Evolutionary conservation across 2,113 vertebrate species (phyloP), one percentile per base, ranked within the genome.

Genomic region (Scytalopus superciliaris): DNA sequence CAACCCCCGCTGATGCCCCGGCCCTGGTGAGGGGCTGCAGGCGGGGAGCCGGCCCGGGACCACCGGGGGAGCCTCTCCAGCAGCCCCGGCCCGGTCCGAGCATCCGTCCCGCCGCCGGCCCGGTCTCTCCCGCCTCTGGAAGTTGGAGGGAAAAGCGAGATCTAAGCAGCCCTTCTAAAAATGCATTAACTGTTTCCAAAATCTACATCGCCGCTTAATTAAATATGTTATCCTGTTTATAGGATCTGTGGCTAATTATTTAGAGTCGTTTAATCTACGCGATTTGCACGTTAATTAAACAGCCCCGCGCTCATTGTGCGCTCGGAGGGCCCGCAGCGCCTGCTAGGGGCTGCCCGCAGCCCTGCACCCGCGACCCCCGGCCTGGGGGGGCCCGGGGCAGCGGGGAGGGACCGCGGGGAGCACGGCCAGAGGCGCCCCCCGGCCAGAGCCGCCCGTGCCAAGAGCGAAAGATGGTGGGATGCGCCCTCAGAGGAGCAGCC

Each of bases 251-350:
- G 98, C 98, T 99, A 99, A 99, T 99, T 99, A 99, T 98, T 98
- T 98, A 98, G 98, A 98, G 98, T 99, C 98, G 98, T 99, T 99
- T 99, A 99, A 99, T 99, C 98, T 99, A 98, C 98, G 98, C 98
- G 98, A 99, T 99, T 99, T 99, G 98, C 99, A 98, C 98, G 98
- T 98, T 99, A 99, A 99, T 99, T 99, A 99, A 99, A 98, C 98
- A 98, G 98, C 98, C 96, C 81, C 91, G 96, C 96, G 95, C 96
- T 96, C 96, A 86, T 95, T 97, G 97, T 97, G 97, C 91, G 83
- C 60, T 90, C 93, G 72, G 95, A 98, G 94, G 97, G 87, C 96
- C 72, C 78, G 95, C 97, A 98, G 98, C 98, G 98, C 98, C 98
- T 66, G 97, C 98, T 96, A 96, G 98, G 97, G 99, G 98, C 87